These are phyloP conservation scores for Marronus borbonicus DNA, from an alignment of 2,888 invertebrate species.

Conservation along the genomic window DNA sequence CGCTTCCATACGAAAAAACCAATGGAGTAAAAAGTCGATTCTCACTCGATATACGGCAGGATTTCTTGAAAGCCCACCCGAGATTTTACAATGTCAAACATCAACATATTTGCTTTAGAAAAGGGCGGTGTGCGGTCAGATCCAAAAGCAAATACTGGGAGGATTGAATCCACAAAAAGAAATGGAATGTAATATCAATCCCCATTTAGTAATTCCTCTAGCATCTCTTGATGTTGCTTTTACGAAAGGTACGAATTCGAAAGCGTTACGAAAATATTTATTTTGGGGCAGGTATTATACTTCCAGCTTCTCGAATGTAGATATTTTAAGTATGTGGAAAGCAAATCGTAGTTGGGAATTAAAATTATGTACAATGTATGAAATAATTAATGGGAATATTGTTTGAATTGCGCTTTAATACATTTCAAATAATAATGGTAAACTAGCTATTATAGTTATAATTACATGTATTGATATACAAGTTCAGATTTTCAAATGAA, in stretches of 20 bases:
- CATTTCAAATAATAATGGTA: too few relatives aligned
- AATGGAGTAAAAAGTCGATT: slow-evolving; percentile 61
- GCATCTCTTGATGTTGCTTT: slow-evolving; percentile 5
- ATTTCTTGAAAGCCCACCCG: slow-evolving; percentile 47
- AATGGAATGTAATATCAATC: slow-evolving; percentile 44
- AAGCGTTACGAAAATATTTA: slow-evolving; percentile 21
- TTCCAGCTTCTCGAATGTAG: too few relatives aligned
- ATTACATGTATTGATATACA: too few relatives aligned
- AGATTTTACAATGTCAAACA: slow-evolving; percentile 49
- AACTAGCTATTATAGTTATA: too few relatives aligned
- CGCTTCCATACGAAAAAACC: slow-evolving; percentile 53
- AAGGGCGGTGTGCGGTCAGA: slow-evolving; percentile 40
- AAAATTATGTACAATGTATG: too few relatives aligned
- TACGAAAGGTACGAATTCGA: slow-evolving; percentile 1
- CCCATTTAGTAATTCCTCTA: slow-evolving; percentile 36
- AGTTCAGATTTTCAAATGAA: too few relatives aligned
- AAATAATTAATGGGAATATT: too few relatives aligned
- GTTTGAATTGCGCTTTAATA: too few relatives aligned
- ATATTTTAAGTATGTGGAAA: too few relatives aligned
- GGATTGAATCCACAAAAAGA: slow-evolving; percentile 28
- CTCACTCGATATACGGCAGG: slow-evolving; percentile 56
- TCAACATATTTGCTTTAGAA: slow-evolving; percentile 49
- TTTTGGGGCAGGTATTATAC: neutral
- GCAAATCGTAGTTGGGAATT: too few relatives aligned
- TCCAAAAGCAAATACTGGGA: slow-evolving; percentile 32